These are phyloP conservation scores for Metopia argyrocephala DNA, from an alignment of 2,888 invertebrate genomes.

Conservation along the genomic window DNA sequence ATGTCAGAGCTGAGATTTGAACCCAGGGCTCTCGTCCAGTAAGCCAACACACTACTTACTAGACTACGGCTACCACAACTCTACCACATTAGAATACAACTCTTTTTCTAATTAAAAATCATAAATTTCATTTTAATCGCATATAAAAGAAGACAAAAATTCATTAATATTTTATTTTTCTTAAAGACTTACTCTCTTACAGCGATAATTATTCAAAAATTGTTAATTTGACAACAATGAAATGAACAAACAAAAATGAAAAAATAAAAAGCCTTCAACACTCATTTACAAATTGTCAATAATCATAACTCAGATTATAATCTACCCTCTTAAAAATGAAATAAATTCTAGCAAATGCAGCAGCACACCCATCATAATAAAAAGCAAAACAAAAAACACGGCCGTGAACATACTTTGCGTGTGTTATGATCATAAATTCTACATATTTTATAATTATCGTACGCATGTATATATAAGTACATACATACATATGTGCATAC, in stretches of 20 bases:
- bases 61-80: too few species aligned
- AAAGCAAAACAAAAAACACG: constrained; percentile 30
- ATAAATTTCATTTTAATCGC: background rate
- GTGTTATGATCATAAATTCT: constrained; percentile 62
- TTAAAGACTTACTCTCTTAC: background rate
- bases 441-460: constrained; percentile 36
- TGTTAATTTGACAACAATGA: constrained; percentile 54
- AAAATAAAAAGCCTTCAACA: constrained; percentile 22
- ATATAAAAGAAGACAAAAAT: background rate
- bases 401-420: constrained; percentile 59
- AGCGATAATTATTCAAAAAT: constrained; percentile 52
- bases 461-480: background rate
- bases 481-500: background rate
- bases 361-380: constrained; percentile 22
- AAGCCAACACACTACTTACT: too few species aligned
- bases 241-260: background rate
- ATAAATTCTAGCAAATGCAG: background rate
- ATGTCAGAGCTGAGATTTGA: too few species aligned
- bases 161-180: background rate
- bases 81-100: too few species aligned
- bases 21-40: too few species aligned
- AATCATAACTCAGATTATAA: constrained; percentile 63
- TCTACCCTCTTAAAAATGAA: constrained; percentile 42
- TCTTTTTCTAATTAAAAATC: too few species aligned
- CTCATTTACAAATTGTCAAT: constrained; percentile 61